Conservation (phyloP, 1,140 invertebrate genomes). For the Caenorhabditis briggsae region DNA sequence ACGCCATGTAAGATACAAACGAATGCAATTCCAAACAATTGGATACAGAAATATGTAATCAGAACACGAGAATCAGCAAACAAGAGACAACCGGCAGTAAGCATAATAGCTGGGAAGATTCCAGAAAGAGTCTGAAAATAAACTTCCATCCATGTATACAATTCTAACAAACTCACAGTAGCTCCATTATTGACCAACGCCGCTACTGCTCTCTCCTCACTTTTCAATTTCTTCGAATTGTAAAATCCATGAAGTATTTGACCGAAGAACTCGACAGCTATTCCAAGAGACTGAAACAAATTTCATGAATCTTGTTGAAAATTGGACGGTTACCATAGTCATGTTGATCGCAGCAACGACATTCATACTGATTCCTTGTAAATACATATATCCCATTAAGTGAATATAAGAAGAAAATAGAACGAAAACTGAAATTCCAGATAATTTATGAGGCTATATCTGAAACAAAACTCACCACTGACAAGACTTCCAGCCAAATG, state of each 20-base stretch:
- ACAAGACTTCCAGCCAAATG: constrained; percentile 43
- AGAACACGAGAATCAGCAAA: constrained; percentile 48
- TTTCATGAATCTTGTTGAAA: neutral
- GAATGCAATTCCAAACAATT: constrained; percentile 15
- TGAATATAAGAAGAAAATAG: constrained; percentile 28
- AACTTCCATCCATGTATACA: neutral
- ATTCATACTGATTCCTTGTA: constrained; percentile 22
- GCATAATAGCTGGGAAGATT: constrained; percentile 31
- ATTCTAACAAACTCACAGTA: neutral
- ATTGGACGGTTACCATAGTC: constrained; percentile 16
- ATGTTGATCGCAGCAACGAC: constrained; percentile 34
- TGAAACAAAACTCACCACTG: constrained; percentile 16
- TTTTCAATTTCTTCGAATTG: constrained; percentile 32
- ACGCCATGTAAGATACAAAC: constrained; percentile 22
- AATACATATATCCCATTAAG: constrained; percentile 30
- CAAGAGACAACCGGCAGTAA: neutral
- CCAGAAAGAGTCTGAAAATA: constrained; percentile 24
- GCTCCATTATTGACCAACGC: constrained; percentile 3
- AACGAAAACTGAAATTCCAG: neutral
- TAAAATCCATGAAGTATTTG: constrained; percentile 32
- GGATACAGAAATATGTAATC: constrained; percentile 5
- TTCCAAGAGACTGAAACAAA: constrained; percentile 35
- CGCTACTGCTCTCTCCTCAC: constrained; percentile 16
- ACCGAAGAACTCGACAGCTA: constrained; percentile 20
- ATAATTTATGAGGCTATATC: neutral